Evolutionary conservation across 2,797 vertebrate genomes (phyloP), one percentile per base, ranked within the genome.

Genomic region (Notolabrus celidotus): DNA sequence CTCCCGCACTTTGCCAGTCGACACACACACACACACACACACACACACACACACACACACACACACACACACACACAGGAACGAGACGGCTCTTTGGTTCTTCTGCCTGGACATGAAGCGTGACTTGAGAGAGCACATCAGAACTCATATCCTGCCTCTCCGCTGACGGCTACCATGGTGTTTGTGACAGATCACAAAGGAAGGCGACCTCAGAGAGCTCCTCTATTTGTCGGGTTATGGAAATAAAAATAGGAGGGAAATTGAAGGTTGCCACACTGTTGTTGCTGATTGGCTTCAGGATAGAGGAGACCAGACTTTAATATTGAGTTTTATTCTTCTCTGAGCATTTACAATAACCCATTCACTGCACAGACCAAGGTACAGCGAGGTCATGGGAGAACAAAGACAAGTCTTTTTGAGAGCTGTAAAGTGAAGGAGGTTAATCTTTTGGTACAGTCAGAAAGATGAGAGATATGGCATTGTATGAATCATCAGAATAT

Each of bases 131-230:
- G 75, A 80, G 67, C 65, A 62, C 78, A 73, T 85, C 79, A 80
- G 67, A 38, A 8, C 75, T 83, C 77, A 53, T 64, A 73, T 69
- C 67, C 81, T 65, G 46, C 77, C 67, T 53, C 63, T 51, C 45
- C 2, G 16, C 78, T 76, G 85, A 85, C 82, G 79, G 76, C 82
- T 68, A 75, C 64, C 60, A 59, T 56, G 47, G 71, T 42, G 22
- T 86, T 81, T 85, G 82, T 83, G 86, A 80, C 82, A 84, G 59
- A 85, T 82, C 85, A 82, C 87, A 89, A 85, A 88, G 70, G 71
- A 84, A 19, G 23, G 69, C 67, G 67, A 80, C 83, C 71, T 85
- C 80, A 84, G 67, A 86, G 75, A 54, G 61, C 42, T n/a, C 39
- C 71, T 78, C 57, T 52, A 34, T 83, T 87, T 83, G 82, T 86